phyloP scores from a whole-genome alignment of 2,888 invertebrate species.

The Caenorhabditis virilis region DNA sequence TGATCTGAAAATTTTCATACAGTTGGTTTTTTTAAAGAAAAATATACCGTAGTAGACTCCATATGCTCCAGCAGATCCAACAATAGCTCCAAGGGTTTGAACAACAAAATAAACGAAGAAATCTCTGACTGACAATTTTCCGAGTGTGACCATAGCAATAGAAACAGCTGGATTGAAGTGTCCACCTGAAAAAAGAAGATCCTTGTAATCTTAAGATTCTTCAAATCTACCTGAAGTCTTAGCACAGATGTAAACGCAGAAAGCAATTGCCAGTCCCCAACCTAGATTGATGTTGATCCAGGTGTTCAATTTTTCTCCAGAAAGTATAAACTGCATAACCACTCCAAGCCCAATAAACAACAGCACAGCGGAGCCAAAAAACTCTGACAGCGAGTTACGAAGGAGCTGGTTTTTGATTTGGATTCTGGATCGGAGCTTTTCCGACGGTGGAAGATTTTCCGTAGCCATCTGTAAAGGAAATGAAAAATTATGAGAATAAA shows the following conservation, averaged over 20 bases:
- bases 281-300: constrained; percentile 60
- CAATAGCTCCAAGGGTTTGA: constrained; percentile 54
- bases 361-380: constrained; percentile 58
- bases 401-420: constrained; percentile 48
- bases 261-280: constrained; percentile 60
- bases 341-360: constrained; percentile 61
- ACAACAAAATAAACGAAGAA: constrained; percentile 56
- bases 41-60: constrained; percentile 51
- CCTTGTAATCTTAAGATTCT: no score
- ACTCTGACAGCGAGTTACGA: constrained; percentile 59
- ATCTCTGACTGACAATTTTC: constrained; percentile 48
- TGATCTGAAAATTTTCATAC: constrained; percentile 41
- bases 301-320: constrained; percentile 58
- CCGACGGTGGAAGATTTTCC: constrained; percentile 36
- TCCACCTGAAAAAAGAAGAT: constrained; percentile 38
- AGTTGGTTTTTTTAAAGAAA: not conserved
- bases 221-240: constrained; percentile 54
- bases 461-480: constrained; percentile 30
- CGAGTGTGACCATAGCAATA: constrained; percentile 54
- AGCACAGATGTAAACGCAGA: constrained; percentile 53
- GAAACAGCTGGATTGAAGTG: constrained; percentile 59
- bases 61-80: constrained; percentile 55
- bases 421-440: constrained; percentile 47
- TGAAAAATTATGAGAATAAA: no score
- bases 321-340: constrained; percentile 60